A percentile compares a stretch with the other conserved stretches of the same genome.
These are phyloP conservation scores for Leucopsar rothschildi DNA, from an alignment of 2,113 vertebrate genomes.

Conservation along the genomic window DNA sequence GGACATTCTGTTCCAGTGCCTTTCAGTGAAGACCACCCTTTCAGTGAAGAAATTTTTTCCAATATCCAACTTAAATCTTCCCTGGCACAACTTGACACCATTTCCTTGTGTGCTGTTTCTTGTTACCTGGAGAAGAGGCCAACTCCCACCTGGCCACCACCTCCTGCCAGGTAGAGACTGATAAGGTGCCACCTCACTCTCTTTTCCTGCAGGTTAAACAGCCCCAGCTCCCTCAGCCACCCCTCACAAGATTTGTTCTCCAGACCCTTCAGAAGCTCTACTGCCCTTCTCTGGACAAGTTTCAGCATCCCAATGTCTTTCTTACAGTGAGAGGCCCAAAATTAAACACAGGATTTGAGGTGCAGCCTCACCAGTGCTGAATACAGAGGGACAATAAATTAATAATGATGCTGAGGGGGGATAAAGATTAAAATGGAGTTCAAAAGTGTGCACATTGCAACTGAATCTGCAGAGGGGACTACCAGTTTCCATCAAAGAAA, in stretches of 20 bases:
- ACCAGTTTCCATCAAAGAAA: background rate
- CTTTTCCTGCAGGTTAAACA: background rate
- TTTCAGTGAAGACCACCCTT: background rate
- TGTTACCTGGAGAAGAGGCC: background rate
- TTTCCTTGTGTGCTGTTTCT: background rate
- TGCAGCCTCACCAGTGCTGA: background rate
- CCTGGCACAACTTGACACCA: background rate
- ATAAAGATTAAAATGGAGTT: background rate
- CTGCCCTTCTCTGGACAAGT: rapidly evolving
- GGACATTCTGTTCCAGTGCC: background rate
- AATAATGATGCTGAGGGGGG: background rate
- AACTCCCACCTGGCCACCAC: background rate
- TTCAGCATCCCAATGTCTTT: background rate
- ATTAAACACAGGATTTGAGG: background rate
- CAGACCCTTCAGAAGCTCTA: background rate
- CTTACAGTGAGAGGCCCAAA: background rate
- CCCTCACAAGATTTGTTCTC: background rate
- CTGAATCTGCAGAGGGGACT: background rate
- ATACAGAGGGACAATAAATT: background rate
- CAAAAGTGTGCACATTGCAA: background rate
- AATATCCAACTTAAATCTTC: background rate
- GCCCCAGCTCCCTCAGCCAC: background rate
- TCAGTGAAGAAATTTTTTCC: background rate
- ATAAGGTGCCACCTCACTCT: background rate
- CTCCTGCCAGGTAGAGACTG: background rate